These are phyloP conservation scores for Standfussiana lucernea DNA, from an alignment of 2,888 invertebrate species.

Conservation along the genomic window DNA sequence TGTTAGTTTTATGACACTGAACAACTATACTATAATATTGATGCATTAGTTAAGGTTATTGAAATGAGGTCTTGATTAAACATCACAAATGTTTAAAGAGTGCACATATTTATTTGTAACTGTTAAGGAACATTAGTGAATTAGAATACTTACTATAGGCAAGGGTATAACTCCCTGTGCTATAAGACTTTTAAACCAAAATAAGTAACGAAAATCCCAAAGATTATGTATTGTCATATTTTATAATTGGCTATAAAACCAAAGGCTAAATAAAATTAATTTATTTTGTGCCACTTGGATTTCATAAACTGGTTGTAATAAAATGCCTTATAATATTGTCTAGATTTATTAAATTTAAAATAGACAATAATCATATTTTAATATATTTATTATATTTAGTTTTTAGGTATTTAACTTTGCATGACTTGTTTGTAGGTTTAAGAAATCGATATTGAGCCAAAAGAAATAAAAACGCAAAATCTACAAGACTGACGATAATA, in stretches of 20 bases:
- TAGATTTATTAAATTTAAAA: slow-evolving; percentile 73
- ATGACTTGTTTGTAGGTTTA: slow-evolving; percentile 87
- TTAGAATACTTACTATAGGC: slow-evolving; percentile 59
- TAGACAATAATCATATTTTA: slow-evolving; percentile 76
- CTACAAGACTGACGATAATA: slow-evolving; percentile 91
- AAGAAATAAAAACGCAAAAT: slow-evolving; percentile 87
- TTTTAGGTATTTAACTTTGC: slow-evolving; percentile 85
- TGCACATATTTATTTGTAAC: slow-evolving; percentile 72
- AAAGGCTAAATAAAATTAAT: slow-evolving; percentile 81
- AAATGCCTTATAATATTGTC: slow-evolving; percentile 80
- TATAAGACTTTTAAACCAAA: slow-evolving; percentile 68
- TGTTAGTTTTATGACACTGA: slow-evolving; percentile 77
- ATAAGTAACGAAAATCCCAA: slow-evolving; percentile 73
- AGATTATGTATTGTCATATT: slow-evolving; percentile 71
- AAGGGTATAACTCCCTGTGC: slow-evolving; percentile 52
- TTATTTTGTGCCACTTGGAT: slow-evolving; percentile 86
- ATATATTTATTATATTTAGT: slow-evolving; percentile 87
- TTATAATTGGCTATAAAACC: slow-evolving; percentile 85
- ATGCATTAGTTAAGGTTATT: slow-evolving; percentile 65
- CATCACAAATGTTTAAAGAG: slow-evolving; percentile 77
- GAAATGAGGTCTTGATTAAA: slow-evolving; percentile 65
- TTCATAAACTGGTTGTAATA: slow-evolving; percentile 83
- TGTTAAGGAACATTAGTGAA: slow-evolving; percentile 60
- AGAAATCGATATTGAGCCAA: slow-evolving; percentile 88
- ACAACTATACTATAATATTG: slow-evolving; percentile 74